Evolutionary conservation across 2,888 invertebrate species (phyloP), one percentile per base, ranked within the genome.

Genomic region (Eurytoma californica): DNA sequence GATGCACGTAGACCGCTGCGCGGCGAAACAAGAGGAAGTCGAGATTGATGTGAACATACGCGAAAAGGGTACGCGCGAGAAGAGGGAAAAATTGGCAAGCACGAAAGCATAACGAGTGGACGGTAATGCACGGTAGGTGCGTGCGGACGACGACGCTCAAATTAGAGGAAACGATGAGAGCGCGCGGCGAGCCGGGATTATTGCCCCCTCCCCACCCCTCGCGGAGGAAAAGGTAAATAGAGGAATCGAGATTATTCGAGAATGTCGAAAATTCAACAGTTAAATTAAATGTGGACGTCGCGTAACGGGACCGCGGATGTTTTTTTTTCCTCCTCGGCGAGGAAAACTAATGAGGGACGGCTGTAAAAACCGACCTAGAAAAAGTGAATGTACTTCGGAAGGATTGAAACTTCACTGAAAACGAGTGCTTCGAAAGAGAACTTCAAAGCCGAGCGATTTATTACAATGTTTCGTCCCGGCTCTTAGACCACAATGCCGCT

Each of bases 21-120:
- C 30, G 5, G 58, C 28, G 51, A 55, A 75, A 74, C 39, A 47
- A 72, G 65, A 68, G 72, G 66, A 75, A 53, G 67, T 72, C 53
- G 65, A 75, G 61, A 76, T 76, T 79, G 79, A 76, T 76, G 75
- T 49, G 61, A 49, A 55, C 18, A 53, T 58, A 53, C 67, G 55
- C 18, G 51, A 66, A 47, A 76, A 65, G 18, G 51, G 39, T 14
- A 39, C 16, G 57, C 57, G 57, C 24, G 53, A 53, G 39, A 12
- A 9, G 13, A 24, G 39, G 30, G 58, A 79, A 74, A 74, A 72
- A 58, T 74, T 69, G 69, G 39, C 57, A 65, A 58, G 49, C 68
- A 55, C 53, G 73, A 74, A 30, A 69, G 67, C 47, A 51, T 79
- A 74, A 73, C 53, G 49, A 63, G 69, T 30, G 20, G 47, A 47